Base-by-base conservation (phyloP, 1,140 invertebrate genomes). In the Centruroides sculpturatus region DNA sequence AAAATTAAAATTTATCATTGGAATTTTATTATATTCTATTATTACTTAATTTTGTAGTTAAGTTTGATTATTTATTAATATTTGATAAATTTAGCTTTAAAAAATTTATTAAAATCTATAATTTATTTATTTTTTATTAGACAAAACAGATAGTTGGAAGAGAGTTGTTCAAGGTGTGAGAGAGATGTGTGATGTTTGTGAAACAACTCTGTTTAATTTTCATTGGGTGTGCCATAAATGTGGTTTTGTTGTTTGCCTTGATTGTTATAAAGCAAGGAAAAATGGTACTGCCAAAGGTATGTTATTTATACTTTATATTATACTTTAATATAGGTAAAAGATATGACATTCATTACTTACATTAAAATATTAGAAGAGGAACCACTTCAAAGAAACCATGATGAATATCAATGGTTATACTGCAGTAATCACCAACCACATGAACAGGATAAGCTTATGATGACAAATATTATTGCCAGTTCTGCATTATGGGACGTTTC, bases 131-230 rank as follows among this genome's bases (percentile, higher is more conserved):
- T 41, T 6, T 41, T 41, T 6, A 6, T 11, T 41, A 10, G 83
- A 83, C 85, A 77, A 76, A 69, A 71, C 57, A 57, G 62, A 92
- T 68, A 88, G 90, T 5, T 98, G 94, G 93, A 98, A 97, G 71
- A 80, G 92, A 70, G 87, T 92, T 1, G 91, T 98, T 1, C 85
- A 90, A 72, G 92, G 92, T n/a, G 90, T 95, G 7, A 77, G 94
- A 23, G 95, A 98, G 76, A 93, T 98, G 83, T 98, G 95, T 74
- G 95, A 98, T 75, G 90, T 97, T 3, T 98, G 95, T 75, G 89
- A 94, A 71, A 98, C 94, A 0, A 97, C 94, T 0, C 78, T 98
- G 3, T 98, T 98, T 75, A 98, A 98, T 76, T 91, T 89, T 74
- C 95, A 98, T 75, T 98, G 92, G 92, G 91, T 91, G 0, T 98